A percentile compares a stretch with the other conserved stretches of the same genome.
Conservation (phyloP, 2,113 vertebrate species). For the Aegypius monachus region DNA sequence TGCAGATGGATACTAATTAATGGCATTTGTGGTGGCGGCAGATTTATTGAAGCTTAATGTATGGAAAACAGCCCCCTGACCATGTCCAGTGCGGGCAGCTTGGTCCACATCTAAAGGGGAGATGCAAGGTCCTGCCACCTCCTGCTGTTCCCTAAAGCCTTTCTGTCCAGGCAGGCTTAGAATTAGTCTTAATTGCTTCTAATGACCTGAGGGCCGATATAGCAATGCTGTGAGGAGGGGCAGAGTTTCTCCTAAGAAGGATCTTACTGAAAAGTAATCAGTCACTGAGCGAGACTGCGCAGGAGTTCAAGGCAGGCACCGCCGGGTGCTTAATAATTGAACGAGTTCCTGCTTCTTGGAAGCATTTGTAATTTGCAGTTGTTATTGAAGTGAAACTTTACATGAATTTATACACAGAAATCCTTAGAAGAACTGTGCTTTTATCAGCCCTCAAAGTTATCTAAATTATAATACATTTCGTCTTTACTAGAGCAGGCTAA, state of each 20-base stretch:
- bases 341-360: neutral
- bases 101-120: neutral
- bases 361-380: neutral
- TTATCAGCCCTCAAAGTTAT: neutral
- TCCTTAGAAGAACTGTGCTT: neutral
- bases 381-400: neutral
- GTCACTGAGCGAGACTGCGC: neutral
- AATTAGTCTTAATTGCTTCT: neutral
- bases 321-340: neutral
- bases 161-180: neutral
- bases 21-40: too few relatives aligned
- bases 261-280: neutral
- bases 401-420: neutral
- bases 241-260: neutral
- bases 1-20: neutral
- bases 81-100: neutral
- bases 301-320: neutral
- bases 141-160: neutral
- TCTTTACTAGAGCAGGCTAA: neutral
- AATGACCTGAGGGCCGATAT: neutral
- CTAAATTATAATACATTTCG: neutral
- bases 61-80: neutral
- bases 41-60: neutral
- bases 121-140: neutral
- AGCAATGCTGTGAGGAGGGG: neutral